Evolutionary conservation across 2,113 vertebrate species (phyloP), one percentile per base, ranked within the genome.

Genomic region (Elephas maximus): DNA sequence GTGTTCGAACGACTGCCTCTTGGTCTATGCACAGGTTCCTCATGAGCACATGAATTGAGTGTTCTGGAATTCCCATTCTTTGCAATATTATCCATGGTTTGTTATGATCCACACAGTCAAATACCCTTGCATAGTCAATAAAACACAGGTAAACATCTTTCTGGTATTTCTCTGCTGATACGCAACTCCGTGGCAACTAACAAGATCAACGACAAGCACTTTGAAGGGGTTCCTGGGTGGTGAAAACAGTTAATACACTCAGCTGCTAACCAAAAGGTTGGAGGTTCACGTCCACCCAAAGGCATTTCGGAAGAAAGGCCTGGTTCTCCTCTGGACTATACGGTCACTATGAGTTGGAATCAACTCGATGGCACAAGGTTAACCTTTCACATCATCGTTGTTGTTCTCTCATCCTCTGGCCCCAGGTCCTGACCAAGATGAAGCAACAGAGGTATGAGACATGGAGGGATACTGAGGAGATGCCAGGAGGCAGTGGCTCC

Each of bases 341-440:
- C 30, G 28, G 67, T n/a, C 5, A 5, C 67, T 71, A 4, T 33
- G 33, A 71, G 33, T 71, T 21, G 21, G 20, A 41, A 41, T 41
- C 14, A 26, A 21, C 21, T 41, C 33, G 12, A 41, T 73, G 73
- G n/a, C 20, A 37, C 17, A 14, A n/a, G 69, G 30, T 71, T 15
- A 73, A 37, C 53, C 9, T 67, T 67, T 44, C 87, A 86, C n/a
- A 41, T 71, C 17, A 12, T 41, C 28, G 48, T 37, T 60, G 14
- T 15, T 80, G 3, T 57, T 60, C 23, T 51, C 81, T 80, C 44
- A 8, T 74, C 10, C 20, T 44, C 11, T 0, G 12, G 23, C 53
- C 77, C 48, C 86, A 98, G 98, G 95, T 98, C 89, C 96, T 98
- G 84, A 94, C 93, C 41, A 97, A 98, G 94, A 97, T 98, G 96